phyloP scores from a whole-genome alignment of 2,113 vertebrate genomes.

The Verasper variegatus region DNA sequence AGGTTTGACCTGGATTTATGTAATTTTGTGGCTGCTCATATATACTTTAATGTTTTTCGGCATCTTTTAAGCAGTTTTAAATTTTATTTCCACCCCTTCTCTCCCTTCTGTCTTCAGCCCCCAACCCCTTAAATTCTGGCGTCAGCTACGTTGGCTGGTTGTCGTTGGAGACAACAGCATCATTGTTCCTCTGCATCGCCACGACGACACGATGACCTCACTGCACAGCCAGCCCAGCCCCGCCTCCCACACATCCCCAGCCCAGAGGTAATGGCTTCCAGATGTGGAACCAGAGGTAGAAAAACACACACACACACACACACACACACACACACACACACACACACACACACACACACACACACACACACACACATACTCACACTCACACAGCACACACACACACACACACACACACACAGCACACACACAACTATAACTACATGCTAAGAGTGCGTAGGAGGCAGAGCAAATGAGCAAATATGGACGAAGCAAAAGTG shows the following conservation, averaged over 20 bases:
- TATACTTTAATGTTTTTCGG: conserved; percentile 24
- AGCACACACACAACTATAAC: conserved; percentile 46
- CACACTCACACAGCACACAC: conserved; percentile 41
- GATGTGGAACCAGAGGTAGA: conserved; percentile 70
- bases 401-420: conserved; percentile 16
- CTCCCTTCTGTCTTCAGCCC: too few relatives aligned
- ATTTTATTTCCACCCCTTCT: too few relatives aligned
- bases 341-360: too few relatives aligned
- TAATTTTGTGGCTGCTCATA: conserved; percentile 1
- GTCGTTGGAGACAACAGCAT: conserved; percentile 72
- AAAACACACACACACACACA: conserved; percentile 39
- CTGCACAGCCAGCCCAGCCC: conserved; percentile 63
- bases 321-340: conserved; percentile 18
- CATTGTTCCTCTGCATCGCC: conserved; percentile 79
- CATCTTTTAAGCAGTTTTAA: neutral
- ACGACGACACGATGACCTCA: conserved; percentile 76
- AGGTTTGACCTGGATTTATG: neutral
- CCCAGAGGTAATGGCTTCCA: conserved; percentile 78
- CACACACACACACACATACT: too few relatives aligned
- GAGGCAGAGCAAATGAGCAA: conserved; percentile 47
- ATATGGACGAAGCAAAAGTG: conserved; percentile 54
- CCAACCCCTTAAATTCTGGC: conserved; percentile 39
- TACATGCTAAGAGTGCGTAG: conserved; percentile 44
- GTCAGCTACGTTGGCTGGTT: conserved; percentile 39
- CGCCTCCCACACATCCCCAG: conserved; percentile 44